Evolutionary conservation across 2,888 invertebrate genomes (phyloP).

Genomic region (Oscheius onirici): DNA sequence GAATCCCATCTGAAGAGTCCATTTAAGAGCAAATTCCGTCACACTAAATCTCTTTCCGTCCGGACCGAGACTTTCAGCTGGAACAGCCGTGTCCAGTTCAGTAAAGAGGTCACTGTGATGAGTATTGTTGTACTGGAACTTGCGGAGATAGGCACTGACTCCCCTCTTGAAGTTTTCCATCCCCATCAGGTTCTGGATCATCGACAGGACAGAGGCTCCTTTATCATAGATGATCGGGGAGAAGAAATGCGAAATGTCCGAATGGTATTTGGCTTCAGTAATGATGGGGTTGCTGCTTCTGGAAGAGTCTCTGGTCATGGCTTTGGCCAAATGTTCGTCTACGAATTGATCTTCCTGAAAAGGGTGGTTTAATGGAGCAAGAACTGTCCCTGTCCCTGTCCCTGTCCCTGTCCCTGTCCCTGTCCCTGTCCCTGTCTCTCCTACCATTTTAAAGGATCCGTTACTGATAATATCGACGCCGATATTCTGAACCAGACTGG

Average conservation of each 20-base stretch:
- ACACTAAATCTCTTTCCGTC: slow-evolving; percentile 57
- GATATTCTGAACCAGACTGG: slow-evolving; percentile 63
- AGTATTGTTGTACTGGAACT: slow-evolving; percentile 80
- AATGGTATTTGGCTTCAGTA: slow-evolving; percentile 84
- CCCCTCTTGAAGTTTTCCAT: slow-evolving; percentile 56
- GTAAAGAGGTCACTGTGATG: slow-evolving; percentile 86
- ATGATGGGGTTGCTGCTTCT: slow-evolving; percentile 87
- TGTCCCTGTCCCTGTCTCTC: neutral
- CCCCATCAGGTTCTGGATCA: slow-evolving; percentile 61
- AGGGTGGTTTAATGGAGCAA: neutral
- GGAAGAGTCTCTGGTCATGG: slow-evolving; percentile 79
- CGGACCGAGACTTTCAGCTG: slow-evolving; percentile 67
- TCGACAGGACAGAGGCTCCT: slow-evolving; percentile 72
- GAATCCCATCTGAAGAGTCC: slow-evolving; percentile 76
- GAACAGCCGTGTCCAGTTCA: slow-evolving; percentile 77
- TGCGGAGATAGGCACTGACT: slow-evolving; percentile 77
- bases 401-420: neutral
- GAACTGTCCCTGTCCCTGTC: neutral
- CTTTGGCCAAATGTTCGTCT: slow-evolving; percentile 6
- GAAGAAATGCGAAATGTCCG: slow-evolving; percentile 87
- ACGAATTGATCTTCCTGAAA: slow-evolving; percentile 3
- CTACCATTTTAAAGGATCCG: slow-evolving; percentile 13
- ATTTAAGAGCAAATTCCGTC: slow-evolving; percentile 79
- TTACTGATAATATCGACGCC: slow-evolving; percentile 61
- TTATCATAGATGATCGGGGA: slow-evolving; percentile 89